phyloP scores from a whole-genome alignment of 1,140 invertebrate species.

The Rhopalosiphum maidis region DNA sequence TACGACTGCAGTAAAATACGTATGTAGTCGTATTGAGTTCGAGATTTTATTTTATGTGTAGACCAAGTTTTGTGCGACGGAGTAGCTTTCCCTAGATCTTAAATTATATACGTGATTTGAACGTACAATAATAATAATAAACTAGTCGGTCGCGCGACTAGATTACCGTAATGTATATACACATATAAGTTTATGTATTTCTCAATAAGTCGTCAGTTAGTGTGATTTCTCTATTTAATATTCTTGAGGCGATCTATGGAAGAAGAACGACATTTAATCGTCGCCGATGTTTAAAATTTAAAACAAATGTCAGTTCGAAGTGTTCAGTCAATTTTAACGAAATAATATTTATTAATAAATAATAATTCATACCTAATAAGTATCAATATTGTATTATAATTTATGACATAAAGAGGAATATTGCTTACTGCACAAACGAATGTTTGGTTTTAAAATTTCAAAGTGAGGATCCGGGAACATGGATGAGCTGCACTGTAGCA shows the following conservation, averaged over 20 bases:
- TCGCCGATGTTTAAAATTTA: background rate
- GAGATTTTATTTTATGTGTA: background rate
- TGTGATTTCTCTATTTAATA: constrained; percentile 27
- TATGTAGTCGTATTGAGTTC: background rate
- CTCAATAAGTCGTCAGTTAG: background rate
- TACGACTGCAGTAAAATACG: background rate
- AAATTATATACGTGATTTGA: constrained; percentile 31
- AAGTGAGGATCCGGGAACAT: background rate
- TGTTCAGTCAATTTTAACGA: background rate
- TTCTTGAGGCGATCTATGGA: background rate
- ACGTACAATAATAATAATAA: background rate
- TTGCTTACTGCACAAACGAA: background rate
- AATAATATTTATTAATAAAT: background rate
- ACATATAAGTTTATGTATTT: background rate
- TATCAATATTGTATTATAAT: background rate
- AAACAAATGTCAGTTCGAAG: background rate
- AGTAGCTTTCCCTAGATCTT: constrained; percentile 10
- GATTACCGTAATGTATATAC: background rate
- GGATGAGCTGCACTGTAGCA: background rate
- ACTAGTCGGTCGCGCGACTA: background rate
- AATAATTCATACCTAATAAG: background rate
- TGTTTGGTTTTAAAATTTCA: background rate
- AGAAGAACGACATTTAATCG: background rate
- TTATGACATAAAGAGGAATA: background rate
- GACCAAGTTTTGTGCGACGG: background rate